phyloP scores from a whole-genome alignment of 92 coral and sea anemone species.

The Paragorgia papillata region DNA sequence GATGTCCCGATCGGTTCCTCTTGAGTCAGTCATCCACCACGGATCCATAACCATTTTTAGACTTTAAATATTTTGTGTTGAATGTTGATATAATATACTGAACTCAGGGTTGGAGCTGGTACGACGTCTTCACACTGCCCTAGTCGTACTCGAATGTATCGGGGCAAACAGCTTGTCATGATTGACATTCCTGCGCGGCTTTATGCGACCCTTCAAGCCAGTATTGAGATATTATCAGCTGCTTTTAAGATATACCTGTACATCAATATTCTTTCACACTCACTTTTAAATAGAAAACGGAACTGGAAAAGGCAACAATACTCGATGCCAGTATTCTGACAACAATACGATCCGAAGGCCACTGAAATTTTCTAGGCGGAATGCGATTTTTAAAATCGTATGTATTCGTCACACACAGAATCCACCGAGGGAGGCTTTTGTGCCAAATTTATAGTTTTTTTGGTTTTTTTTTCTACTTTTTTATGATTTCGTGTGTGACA shows the following conservation, averaged over 20 bases:
- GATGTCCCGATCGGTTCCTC: constrained; percentile 4
- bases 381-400: no score
- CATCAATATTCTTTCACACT: background rate
- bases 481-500: no score
- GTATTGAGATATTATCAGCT: constrained; percentile 26
- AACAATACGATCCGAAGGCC: background rate
- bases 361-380: no score
- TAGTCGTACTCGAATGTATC: background rate
- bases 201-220: background rate
- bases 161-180: background rate
- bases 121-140: constrained; percentile 6
- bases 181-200: background rate
- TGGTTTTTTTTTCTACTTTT: no score
- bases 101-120: background rate
- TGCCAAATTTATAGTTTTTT: no score
- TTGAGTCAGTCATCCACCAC: constrained; percentile 10
- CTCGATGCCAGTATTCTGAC: background rate
- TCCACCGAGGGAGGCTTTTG: no score
- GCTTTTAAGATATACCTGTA: background rate
- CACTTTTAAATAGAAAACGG: background rate
- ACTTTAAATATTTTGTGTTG: background rate
- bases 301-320: background rate
- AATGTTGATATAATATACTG: background rate
- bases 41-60: constrained; percentile 20
- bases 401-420: no score